Conservation (phyloP, 1,140 invertebrate species). For the Diuraphis noxia region DNA sequence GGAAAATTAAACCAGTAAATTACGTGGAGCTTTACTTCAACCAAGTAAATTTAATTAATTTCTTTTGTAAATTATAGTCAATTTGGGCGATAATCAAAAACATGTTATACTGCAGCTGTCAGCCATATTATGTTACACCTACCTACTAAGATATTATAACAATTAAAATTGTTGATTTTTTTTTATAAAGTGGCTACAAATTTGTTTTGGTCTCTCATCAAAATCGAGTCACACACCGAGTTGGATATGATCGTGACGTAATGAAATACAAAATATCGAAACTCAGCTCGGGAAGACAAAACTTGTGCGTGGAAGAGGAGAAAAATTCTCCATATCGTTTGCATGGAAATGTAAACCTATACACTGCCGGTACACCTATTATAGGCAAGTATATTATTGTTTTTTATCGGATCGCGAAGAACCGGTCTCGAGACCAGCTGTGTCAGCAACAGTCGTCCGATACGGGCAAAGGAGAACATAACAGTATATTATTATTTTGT, state of each 20-base stretch:
- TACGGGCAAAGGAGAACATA: not conserved
- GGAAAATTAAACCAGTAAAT: not conserved
- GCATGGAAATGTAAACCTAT: not conserved
- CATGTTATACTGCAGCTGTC: not conserved
- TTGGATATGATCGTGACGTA: not conserved
- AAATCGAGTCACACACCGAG: not conserved
- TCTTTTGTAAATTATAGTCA: not conserved
- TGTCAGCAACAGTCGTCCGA: not conserved
- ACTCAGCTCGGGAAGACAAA: not conserved
- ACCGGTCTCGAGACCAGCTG: conserved; percentile 33
- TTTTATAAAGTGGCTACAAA: not conserved
- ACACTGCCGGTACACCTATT: not conserved
- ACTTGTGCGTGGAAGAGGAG: not conserved
- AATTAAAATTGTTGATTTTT: too few relatives aligned
- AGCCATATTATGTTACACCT: not conserved
- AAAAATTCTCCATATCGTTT: not conserved
- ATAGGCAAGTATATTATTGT: conserved; percentile 4
- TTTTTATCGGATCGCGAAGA: not conserved
- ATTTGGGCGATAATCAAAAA: not conserved
- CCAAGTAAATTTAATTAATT: too few relatives aligned
- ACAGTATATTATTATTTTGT: conserved; percentile 37
- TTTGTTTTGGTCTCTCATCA: not conserved
- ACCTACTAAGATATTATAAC: too few relatives aligned
- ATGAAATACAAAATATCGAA: not conserved
- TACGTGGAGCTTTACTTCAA: too few relatives aligned